Evolutionary conservation across 1,140 invertebrate species (phyloP).

Genomic region (Nephotettix cincticeps): DNA sequence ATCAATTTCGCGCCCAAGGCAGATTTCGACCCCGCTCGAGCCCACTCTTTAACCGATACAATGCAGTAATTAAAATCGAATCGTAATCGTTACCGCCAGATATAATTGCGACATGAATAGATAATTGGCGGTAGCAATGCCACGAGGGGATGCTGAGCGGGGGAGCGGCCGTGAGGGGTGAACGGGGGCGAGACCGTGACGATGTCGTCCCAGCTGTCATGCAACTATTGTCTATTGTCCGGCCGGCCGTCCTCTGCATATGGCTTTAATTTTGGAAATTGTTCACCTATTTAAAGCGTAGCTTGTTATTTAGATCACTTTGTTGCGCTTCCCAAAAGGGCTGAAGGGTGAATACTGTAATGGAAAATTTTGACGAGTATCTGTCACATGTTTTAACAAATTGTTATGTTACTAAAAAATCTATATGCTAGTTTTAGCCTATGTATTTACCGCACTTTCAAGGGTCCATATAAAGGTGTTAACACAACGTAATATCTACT

Average conservation of each 20-base stretch:
- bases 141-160: background rate
- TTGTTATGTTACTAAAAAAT: no score
- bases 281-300: background rate
- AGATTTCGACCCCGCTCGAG: background rate
- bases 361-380: no score
- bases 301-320: no score
- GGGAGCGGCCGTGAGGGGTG: conserved; percentile 28
- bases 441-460: no score
- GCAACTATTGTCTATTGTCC: background rate
- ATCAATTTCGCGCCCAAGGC: background rate
- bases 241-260: background rate
- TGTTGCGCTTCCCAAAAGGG: no score
- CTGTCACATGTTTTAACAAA: no score
- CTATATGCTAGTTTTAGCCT: no score
- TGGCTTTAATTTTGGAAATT: conserved; percentile 3
- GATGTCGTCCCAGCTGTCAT: background rate
- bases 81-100: background rate
- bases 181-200: conserved; percentile 30
- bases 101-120: conserved; percentile 14
- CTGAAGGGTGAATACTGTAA: no score
- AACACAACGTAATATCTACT: no score
- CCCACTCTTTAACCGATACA: background rate
- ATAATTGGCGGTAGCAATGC: conserved; percentile 5
- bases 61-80: conserved; percentile 10
- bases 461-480: no score